Conservation (phyloP, 2,888 invertebrate species). For the Callimorpha dominula region DNA sequence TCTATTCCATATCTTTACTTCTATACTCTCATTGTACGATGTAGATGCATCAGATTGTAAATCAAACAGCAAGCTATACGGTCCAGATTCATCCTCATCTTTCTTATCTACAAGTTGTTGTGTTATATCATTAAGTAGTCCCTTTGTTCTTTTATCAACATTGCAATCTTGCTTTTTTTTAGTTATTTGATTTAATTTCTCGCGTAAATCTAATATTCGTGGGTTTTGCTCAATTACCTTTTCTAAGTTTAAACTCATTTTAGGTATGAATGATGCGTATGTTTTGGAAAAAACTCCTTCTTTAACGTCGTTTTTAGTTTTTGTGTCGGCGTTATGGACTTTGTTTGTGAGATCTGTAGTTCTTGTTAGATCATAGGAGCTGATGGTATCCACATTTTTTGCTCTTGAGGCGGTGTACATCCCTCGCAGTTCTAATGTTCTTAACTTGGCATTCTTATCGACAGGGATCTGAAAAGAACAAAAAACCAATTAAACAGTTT, state of each 20-base stretch:
- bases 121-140: conserved; percentile 78
- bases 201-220: conserved; percentile 79
- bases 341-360: conserved; percentile 58
- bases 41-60: conserved; percentile 76
- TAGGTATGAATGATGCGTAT: conserved; percentile 78
- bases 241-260: conserved; percentile 79
- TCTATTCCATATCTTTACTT: conserved; percentile 63
- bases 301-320: conserved; percentile 67
- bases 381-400: conserved; percentile 64
- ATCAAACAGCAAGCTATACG: conserved; percentile 88
- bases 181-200: conserved; percentile 80
- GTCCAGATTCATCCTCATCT: conserved; percentile 85
- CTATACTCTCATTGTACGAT: conserved; percentile 61
- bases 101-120: conserved; percentile 80
- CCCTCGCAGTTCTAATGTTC: conserved; percentile 74
- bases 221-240: conserved; percentile 80
- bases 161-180: conserved; percentile 74
- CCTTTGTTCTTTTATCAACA: conserved; percentile 79
- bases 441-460: conserved; percentile 80
- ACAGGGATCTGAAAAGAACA: conserved; percentile 79
- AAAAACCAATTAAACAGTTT: conserved; percentile 36
- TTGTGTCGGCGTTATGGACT: conserved; percentile 57
- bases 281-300: conserved; percentile 73
- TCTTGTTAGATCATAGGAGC: conserved; percentile 62
- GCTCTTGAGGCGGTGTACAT: conserved; percentile 72